Base-by-base conservation (phyloP, 1,140 invertebrate species). In the Spodoptera litura region DNA sequence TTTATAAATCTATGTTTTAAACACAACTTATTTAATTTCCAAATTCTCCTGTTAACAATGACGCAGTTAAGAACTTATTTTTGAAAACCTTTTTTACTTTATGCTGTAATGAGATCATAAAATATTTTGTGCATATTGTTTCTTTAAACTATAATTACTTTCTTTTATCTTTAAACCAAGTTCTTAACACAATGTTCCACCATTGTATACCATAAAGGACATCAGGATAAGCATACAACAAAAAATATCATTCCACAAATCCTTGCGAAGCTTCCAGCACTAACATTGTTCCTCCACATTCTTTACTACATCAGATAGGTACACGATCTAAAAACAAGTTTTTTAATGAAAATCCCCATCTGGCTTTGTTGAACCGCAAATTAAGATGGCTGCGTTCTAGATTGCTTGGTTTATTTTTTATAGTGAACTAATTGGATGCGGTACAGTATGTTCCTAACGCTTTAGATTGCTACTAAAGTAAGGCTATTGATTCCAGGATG, bases 311-410 rank as follows among this genome's bases (percentile, higher is more conserved):
- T 56, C 74, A 76, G 52, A 56, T 25, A 76, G 52, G 44, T 25
- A 77, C 59, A 58, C n/a, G 35, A 44, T 53, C 31, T 35, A 64
- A 64, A 51, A 75, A 75, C 59, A 75, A 75, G 58, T 75, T 58
- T 53, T 72, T 75, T 64, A 62, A 75, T 75, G 49, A 75, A 75
- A 75, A 62, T 31, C 20, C 59, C 44, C 58, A 75, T 75, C 58
- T 75, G 44, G 73, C 73, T 75, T 75, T 75, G 58, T 64, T 62
- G 38, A 53, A 35, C 73, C 73, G 73, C 73, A 75, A 75, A 75
- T 75, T 75, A 62, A 62, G 58, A 64, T 53, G 56, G 58, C 59
- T 31, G 44, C 51, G 27, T 38, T 64, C 58, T 62, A 64, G 73
- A 75, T 64, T 64, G 58, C 56, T 75, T 38, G n/a, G n/a, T 73